Base-by-base conservation (phyloP, 2,113 vertebrate species). In the Upupa epops region DNA sequence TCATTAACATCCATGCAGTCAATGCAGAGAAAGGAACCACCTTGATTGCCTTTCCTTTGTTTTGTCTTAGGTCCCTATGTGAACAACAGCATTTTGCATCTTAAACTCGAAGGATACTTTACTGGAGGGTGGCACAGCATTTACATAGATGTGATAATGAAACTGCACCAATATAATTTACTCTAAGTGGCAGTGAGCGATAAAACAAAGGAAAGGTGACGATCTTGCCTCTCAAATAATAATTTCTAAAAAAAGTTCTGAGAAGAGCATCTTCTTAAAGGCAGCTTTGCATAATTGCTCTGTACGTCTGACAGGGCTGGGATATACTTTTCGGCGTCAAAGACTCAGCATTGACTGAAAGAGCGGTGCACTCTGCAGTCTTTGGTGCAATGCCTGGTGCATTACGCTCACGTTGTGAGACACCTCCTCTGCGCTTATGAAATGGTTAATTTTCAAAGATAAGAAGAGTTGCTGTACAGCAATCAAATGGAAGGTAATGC, bases 361-460 rank as follows among this genome's bases (percentile, higher is more conserved):
- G 83, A 89, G 86, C 21, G 32, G 88, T 89, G 90, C 88, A 59
- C 89, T 94, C 93, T 95, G 93, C 95, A 96, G 92, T 93, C 91
- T 76, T 75, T 96, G 95, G 81, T 96, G 96, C 92, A 95, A 96
- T 96, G 94, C 72, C 68, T 93, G 93, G 93, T 96, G 95, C 91
- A 95, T 94, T 95, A 95, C 92, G 17, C 73, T 91, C 89, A 4
- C 1, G 1, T 31, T 49, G 82, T 1, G 9, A 91, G 86, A 73
- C 94, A 48, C 69, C 85, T 92, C 79, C 90, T 90, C 72, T 26
- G 29, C 9, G 71, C 90, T 90, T 59, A 25, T 19, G 81, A 96
- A 96, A 96, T 75, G 89, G 96, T 95, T 96, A 96, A 96, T 96
- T 94, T 89, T 13, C 89, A 70, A 87, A 95, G 95, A 94, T 87